A percentile compares a stretch with the other conserved stretches of the same genome.
Evolutionary conservation across 2,888 invertebrate genomes (phyloP).

Genomic region (Brenthis hecate): DNA sequence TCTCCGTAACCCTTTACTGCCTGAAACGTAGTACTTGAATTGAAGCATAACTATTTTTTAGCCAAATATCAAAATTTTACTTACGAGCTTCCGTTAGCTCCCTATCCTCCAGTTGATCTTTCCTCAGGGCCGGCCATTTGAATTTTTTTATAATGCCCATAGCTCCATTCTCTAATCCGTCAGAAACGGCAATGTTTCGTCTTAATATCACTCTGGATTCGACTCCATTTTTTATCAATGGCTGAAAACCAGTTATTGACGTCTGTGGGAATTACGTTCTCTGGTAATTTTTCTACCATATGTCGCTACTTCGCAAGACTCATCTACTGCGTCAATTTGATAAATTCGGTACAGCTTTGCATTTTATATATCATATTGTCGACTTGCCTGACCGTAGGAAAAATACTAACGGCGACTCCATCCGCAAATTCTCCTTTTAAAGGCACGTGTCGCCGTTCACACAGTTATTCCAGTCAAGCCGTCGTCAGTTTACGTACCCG

Average conservation of each 20-base stretch:
- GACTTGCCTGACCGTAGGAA: constrained; percentile 44
- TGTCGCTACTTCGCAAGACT: too few relatives aligned
- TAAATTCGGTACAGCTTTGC: too few relatives aligned
- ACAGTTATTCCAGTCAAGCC: constrained; percentile 27
- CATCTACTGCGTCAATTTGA: too few relatives aligned
- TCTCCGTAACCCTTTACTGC: constrained; percentile 42
- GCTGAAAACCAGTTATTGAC: too few relatives aligned
- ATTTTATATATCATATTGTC: constrained; percentile 29
- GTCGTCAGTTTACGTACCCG: constrained; percentile 45
- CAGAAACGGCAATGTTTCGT: constrained; percentile 28
- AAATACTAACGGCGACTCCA: constrained; percentile 43
- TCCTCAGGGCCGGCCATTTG: constrained; percentile 39
- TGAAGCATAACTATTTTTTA: constrained; percentile 31
- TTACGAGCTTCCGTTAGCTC: constrained; percentile 28
- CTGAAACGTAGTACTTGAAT: constrained; percentile 36
- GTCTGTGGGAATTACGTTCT: too few relatives aligned
- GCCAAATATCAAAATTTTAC: constrained; percentile 23
- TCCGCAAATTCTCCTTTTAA: constrained; percentile 41
- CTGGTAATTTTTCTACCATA: too few relatives aligned
- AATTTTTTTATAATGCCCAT: constrained; percentile 35
- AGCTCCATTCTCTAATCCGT: constrained; percentile 40
- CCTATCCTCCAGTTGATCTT: constrained; percentile 30
- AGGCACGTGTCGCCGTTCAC: constrained; percentile 39
- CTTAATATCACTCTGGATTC: too few relatives aligned
- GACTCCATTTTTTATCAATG: too few relatives aligned